Percentiles rank a stretch among this genome's conserved stretches.
Conservation (phyloP, 2,113 vertebrate genomes). For the Vicugna pacos region DNA sequence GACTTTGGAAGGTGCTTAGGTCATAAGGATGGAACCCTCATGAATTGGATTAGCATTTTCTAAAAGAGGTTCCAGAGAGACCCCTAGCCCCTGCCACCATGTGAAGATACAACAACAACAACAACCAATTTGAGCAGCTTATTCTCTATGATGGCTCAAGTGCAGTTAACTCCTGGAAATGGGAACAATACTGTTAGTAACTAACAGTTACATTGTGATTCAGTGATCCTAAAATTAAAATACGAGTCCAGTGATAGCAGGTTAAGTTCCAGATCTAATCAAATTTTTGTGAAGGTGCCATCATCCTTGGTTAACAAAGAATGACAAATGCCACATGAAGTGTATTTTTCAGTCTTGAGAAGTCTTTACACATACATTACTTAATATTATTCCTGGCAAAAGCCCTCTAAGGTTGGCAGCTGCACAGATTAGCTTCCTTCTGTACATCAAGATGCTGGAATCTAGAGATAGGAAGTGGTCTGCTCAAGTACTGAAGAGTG, state of each 20-base stretch:
- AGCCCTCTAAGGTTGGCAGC: background rate
- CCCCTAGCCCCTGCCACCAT: background rate
- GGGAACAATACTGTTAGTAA: background rate
- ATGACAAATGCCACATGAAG: background rate
- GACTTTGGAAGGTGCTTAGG: background rate
- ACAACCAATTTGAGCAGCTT: background rate
- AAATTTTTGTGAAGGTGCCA: background rate
- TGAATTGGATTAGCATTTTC: background rate
- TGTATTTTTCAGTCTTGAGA: slow-evolving; percentile 18
- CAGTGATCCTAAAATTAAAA: slow-evolving; percentile 32
- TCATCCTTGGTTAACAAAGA: background rate
- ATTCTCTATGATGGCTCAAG: slow-evolving; percentile 26
- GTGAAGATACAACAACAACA: background rate
- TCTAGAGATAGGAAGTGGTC: background rate
- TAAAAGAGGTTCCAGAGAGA: slow-evolving; percentile 13
- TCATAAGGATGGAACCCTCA: background rate
- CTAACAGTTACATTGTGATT: background rate
- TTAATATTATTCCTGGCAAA: slow-evolving; percentile 23
- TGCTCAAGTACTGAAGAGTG: background rate
- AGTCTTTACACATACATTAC: background rate
- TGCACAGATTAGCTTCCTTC: background rate
- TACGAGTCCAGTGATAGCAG: slow-evolving; percentile 17
- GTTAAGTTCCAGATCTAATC: slow-evolving; percentile 27
- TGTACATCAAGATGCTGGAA: slow-evolving; percentile 25
- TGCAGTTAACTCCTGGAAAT: slow-evolving; percentile 14